Evolutionary conservation across 2,113 vertebrate species (phyloP).

Genomic region (Excalfactoria chinensis): DNA sequence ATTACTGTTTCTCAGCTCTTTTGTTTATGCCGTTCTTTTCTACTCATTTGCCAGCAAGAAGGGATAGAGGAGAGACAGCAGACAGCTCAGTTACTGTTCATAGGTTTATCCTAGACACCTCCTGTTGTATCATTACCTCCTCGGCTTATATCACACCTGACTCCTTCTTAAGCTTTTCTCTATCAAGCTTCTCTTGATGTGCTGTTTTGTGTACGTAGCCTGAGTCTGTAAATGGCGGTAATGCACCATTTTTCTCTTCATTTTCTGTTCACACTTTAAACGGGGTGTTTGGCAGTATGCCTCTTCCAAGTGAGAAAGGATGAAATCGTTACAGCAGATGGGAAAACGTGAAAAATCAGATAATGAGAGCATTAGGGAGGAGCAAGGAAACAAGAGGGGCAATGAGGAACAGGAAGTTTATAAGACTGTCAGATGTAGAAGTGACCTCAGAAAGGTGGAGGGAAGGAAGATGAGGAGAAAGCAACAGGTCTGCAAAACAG

Average conservation of each 20-base stretch:
- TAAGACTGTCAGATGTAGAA: background rate
- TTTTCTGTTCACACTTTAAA: constrained; percentile 21
- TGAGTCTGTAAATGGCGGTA: background rate
- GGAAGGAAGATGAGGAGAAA: background rate
- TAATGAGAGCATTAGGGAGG: constrained; percentile 2
- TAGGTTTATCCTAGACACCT: background rate
- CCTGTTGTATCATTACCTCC: constrained; percentile 2
- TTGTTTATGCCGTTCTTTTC: background rate
- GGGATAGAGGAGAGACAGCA: background rate
- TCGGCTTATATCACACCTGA: background rate
- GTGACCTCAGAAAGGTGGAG: background rate
- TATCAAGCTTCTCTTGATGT: background rate
- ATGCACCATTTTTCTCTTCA: background rate
- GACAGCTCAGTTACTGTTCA: background rate
- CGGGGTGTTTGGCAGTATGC: background rate
- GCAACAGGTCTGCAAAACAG: background rate
- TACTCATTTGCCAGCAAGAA: background rate
- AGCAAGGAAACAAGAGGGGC: constrained; percentile 4
- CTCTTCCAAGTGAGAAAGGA: constrained; percentile 47
- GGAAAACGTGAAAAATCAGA: constrained; percentile 47
- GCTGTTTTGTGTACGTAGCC: background rate
- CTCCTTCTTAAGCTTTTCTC: background rate
- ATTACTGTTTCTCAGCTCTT: background rate
- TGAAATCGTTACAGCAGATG: constrained; percentile 50
- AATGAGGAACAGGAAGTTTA: background rate